These are phyloP conservation scores for Chloroclysta siterata DNA, from an alignment of 2,888 invertebrate species.

Conservation along the genomic window DNA sequence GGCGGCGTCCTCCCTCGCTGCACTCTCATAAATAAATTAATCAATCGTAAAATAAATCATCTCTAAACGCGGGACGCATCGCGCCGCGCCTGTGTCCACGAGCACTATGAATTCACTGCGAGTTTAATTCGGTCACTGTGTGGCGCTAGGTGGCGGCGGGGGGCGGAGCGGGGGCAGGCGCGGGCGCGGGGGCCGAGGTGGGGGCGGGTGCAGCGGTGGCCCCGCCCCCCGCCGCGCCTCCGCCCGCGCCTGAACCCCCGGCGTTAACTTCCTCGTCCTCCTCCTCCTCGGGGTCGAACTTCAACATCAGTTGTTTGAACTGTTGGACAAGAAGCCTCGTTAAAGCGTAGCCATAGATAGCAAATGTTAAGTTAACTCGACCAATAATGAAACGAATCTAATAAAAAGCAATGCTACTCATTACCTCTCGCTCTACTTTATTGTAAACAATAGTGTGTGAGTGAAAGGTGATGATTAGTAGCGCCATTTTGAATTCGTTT, in stretches of 20 bases:
- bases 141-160: slow-evolving; percentile 44
- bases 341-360: neutral
- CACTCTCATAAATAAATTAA: slow-evolving; percentile 58
- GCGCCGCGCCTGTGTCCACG: slow-evolving; percentile 30
- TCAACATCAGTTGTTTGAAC: slow-evolving; percentile 94
- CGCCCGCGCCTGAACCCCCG: slow-evolving; percentile 81
- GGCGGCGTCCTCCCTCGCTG: slow-evolving; percentile 39
- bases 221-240: slow-evolving; percentile 77
- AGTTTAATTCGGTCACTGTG: slow-evolving; percentile 12
- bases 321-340: slow-evolving; percentile 58
- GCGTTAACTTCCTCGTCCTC: slow-evolving; percentile 87
- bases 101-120: slow-evolving; percentile 39
- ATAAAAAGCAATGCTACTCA: too few species aligned
- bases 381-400: too few species aligned
- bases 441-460: too few species aligned
- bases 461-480: too few species aligned
- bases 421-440: too few species aligned
- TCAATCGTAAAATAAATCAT: slow-evolving; percentile 44
- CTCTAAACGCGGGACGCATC: slow-evolving; percentile 19
- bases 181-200: neutral
- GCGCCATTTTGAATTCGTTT: too few species aligned
- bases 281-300: slow-evolving; percentile 91
- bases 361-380: neutral
- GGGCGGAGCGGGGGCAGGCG: slow-evolving; percentile 36
- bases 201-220: slow-evolving; percentile 67